phyloP scores from a whole-genome alignment of 2,888 invertebrate genomes.

The Lysandra bellargus region DNA sequence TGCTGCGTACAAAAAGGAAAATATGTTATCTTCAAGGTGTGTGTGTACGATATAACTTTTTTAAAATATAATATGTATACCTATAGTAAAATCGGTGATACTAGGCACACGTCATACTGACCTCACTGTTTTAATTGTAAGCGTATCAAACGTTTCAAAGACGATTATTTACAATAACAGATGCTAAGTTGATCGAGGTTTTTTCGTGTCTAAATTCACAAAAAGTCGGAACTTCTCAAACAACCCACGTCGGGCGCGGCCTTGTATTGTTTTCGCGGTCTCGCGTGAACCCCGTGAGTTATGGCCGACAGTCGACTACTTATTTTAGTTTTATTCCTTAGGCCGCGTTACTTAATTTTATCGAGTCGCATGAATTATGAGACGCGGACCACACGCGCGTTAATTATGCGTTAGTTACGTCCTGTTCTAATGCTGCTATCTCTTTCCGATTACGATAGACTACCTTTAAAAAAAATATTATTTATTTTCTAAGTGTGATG shows the following conservation, averaged over 20 bases:
- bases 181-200: neutral
- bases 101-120: neutral
- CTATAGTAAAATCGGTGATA: neutral
- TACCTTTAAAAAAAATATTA: neutral
- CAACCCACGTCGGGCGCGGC: conserved; percentile 50
- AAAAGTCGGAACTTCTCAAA: conserved; percentile 34
- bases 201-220: conserved; percentile 13
- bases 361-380: conserved; percentile 79
- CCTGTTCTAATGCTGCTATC: conserved; percentile 40
- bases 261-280: conserved; percentile 79
- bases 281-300: conserved; percentile 78
- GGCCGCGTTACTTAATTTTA: conserved; percentile 78
- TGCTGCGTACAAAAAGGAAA: too few species aligned
- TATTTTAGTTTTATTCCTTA: conserved; percentile 75
- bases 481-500: neutral
- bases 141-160: neutral
- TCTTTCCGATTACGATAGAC: conserved; percentile 11
- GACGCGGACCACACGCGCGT: conserved; percentile 75
- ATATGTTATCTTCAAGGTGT: too few species aligned
- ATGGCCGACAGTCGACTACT: conserved; percentile 75
- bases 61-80: neutral
- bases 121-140: neutral
- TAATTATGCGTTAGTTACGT: conserved; percentile 69
- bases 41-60: neutral
- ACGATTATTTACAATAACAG: neutral